Evolutionary conservation across 1,140 invertebrate genomes (phyloP).

Genomic region (Euura saliciscinereae): DNA sequence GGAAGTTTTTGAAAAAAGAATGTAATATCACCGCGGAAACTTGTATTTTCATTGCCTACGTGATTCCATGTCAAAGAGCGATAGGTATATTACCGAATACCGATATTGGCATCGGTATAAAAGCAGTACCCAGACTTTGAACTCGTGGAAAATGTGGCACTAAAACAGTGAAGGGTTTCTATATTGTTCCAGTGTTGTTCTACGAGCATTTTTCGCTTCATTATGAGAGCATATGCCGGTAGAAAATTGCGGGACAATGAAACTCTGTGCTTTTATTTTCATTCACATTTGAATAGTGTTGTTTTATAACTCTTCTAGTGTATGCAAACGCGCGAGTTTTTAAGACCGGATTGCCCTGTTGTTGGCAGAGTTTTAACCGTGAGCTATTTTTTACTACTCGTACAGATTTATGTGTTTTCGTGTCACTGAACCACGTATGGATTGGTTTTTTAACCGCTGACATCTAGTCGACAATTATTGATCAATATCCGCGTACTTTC

Average conservation of each 20-base stretch:
- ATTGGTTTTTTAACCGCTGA: conserved; percentile 1
- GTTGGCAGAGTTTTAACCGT: conserved; percentile 16
- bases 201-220: conserved; percentile 30
- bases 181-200: neutral
- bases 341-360: conserved; percentile 26
- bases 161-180: neutral
- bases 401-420: conserved; percentile 38
- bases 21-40: too few relatives aligned
- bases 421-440: conserved; percentile 17
- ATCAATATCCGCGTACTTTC: too few relatives aligned
- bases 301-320: conserved; percentile 19
- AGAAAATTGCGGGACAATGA: conserved; percentile 30
- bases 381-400: conserved; percentile 11
- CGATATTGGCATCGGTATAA: too few relatives aligned
- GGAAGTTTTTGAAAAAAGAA: too few relatives aligned
- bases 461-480: neutral
- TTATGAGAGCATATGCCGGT: conserved; percentile 33
- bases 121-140: too few relatives aligned
- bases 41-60: too few relatives aligned
- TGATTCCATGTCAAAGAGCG: too few relatives aligned
- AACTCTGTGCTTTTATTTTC: conserved; percentile 39
- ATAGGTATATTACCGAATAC: too few relatives aligned
- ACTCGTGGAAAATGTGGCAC: neutral
- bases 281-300: conserved; percentile 35
- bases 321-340: conserved; percentile 39